Evolutionary conservation across 2,797 vertebrate species (phyloP).

Genomic region (Vireo griseus): DNA sequence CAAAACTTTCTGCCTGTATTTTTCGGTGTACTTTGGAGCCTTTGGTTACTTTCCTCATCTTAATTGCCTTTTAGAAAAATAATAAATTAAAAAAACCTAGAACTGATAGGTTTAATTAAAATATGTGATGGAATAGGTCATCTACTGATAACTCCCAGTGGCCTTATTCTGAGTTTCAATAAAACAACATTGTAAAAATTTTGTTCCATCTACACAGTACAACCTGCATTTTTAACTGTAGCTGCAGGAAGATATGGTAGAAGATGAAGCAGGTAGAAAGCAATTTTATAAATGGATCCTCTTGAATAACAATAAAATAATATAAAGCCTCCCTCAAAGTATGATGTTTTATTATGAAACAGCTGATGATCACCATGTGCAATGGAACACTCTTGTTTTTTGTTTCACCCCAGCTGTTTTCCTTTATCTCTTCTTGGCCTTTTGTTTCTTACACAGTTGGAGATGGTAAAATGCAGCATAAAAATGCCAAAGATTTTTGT

Average conservation of each 20-base stretch:
- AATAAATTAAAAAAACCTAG: background rate
- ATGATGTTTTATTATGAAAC: background rate
- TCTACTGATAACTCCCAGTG: background rate
- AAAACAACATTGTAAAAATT: background rate
- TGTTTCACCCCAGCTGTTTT: slow-evolving; percentile 53
- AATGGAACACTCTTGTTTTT: slow-evolving; percentile 30
- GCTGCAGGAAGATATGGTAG: background rate
- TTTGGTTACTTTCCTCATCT: background rate
- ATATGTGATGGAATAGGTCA: background rate
- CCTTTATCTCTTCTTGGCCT: slow-evolving; percentile 12
- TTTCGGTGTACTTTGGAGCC: background rate
- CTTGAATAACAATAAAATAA: background rate
- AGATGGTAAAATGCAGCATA: slow-evolving; percentile 24
- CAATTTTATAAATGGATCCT: background rate
- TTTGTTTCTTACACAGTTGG: slow-evolving; percentile 29
- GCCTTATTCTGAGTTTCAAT: background rate
- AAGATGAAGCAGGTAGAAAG: background rate
- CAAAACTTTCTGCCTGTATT: background rate
- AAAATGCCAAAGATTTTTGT: slow-evolving; percentile 54
- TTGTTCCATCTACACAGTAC: background rate
- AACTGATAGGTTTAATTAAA: background rate
- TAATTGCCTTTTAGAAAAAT: background rate
- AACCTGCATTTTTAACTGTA: background rate
- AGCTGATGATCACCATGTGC: slow-evolving; percentile 15
- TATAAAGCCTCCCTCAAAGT: background rate